These are phyloP conservation scores for Epirrhoe alternata DNA, from an alignment of 2,888 invertebrate genomes.

Conservation along the genomic window DNA sequence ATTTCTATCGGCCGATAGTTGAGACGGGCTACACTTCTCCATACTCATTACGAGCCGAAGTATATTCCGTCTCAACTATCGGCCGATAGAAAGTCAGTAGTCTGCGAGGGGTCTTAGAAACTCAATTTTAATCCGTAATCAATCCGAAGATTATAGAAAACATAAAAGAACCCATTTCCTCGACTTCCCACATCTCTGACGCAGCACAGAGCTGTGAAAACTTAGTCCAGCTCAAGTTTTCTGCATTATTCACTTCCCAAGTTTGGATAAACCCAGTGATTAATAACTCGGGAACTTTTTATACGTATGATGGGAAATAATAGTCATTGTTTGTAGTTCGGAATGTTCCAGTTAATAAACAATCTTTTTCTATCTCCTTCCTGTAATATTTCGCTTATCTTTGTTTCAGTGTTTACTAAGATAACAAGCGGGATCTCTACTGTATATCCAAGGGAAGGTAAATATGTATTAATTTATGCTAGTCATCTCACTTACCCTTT, in stretches of 20 bases:
- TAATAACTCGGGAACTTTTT: constrained; percentile 48
- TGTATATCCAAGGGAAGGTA: neutral
- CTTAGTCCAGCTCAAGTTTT: constrained; percentile 32
- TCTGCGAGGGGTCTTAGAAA: too few species aligned
- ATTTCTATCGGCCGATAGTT: too few species aligned
- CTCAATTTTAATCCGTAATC: neutral
- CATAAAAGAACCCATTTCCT: neutral
- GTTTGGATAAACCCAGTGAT: constrained; percentile 47
- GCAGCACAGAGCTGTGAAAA: constrained; percentile 15
- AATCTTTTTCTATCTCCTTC: constrained; percentile 9
- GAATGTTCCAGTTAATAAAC: constrained; percentile 24
- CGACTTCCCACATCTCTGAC: neutral
- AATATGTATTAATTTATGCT: neutral
- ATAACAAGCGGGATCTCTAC: neutral
- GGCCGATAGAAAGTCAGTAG: too few species aligned
- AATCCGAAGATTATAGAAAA: neutral
- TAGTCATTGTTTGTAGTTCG: constrained; percentile 36
- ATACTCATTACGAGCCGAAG: too few species aligned
- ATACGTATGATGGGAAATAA: constrained; percentile 36
- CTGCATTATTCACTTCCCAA: constrained; percentile 58
- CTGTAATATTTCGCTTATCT: neutral
- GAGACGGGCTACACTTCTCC: too few species aligned
- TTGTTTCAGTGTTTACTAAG: neutral
- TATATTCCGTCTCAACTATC: too few species aligned
- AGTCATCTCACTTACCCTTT: too few species aligned